phyloP scores from a whole-genome alignment of 2,888 invertebrate species.

The Agrenia bidenticulata region DNA sequence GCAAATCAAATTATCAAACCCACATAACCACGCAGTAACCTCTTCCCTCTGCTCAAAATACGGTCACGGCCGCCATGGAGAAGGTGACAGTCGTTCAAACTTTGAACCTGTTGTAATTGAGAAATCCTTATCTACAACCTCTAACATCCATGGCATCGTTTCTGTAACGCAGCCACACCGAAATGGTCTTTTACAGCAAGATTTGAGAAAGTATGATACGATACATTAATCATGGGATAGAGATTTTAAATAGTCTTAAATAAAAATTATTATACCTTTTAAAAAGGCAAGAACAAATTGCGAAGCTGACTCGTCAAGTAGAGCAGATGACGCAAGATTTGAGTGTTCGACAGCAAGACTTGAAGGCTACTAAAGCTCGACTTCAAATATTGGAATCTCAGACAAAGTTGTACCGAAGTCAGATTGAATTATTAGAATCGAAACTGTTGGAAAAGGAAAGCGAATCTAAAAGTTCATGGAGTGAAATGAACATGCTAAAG shows the following conservation, averaged over 20 bases:
- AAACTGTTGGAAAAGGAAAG: constrained; percentile 67
- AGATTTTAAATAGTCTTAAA: no score
- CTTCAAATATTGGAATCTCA: constrained; percentile 70
- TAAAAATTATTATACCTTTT: constrained; percentile 1
- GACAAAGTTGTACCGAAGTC: constrained; percentile 62
- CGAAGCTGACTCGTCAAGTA: constrained; percentile 65
- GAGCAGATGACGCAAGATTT: constrained; percentile 61
- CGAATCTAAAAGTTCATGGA: constrained; percentile 15
- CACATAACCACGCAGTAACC: background rate
- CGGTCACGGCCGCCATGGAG: constrained; percentile 19
- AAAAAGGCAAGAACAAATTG: constrained; percentile 61
- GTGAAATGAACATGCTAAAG: constrained; percentile 28
- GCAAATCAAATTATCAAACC: constrained; percentile 60
- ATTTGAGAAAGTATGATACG: constrained; percentile 28
- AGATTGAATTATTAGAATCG: constrained; percentile 64
- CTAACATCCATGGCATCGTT: background rate
- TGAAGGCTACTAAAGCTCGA: constrained; percentile 61
- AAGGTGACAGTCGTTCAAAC: background rate
- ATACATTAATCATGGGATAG: no score
- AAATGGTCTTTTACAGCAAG: constrained; percentile 27
- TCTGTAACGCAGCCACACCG: constrained; percentile 13
- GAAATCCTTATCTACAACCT: background rate
- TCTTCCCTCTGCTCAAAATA: no score
- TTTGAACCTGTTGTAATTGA: background rate
- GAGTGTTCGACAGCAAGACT: constrained; percentile 58